Conservation (phyloP, 2,888 invertebrate species). For the Lasioglossum lativentre region DNA sequence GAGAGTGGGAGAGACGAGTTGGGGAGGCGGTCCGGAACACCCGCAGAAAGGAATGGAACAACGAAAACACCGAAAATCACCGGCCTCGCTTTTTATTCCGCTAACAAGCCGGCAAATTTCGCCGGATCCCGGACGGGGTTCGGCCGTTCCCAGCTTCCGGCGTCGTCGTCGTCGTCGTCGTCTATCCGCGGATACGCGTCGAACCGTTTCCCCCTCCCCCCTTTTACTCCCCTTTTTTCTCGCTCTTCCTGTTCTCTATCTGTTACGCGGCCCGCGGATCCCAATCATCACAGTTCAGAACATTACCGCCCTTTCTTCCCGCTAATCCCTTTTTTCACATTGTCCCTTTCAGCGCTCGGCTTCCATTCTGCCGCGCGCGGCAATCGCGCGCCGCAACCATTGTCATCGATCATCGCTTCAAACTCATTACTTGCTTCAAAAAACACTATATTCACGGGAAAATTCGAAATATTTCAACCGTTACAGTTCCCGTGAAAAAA, state of each 20-base stretch:
- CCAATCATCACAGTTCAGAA: constrained; percentile 1
- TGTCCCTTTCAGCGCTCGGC: not conserved
- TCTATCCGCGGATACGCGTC: not conserved
- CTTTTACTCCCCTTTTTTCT: not conserved
- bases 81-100: constrained; percentile 29
- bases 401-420: not conserved
- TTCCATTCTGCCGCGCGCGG: not conserved
- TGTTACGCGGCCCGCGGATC: constrained; percentile 5
- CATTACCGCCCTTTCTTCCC: not conserved
- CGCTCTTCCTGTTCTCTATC: not conserved
- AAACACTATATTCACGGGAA: not conserved
- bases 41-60: constrained; percentile 18
- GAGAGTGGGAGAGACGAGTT: not conserved
- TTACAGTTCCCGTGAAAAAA: not conserved
- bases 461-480: not conserved
- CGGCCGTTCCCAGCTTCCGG: constrained; percentile 27
- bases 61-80: constrained; percentile 50
- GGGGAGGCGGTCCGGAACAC: not conserved
- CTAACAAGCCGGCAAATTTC: constrained; percentile 47
- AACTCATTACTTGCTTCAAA: not conserved
- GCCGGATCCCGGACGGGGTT: constrained; percentile 5
- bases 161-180: not conserved
- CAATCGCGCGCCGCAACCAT: not conserved
- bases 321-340: not conserved
- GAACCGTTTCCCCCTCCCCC: not conserved